phyloP scores from a whole-genome alignment of 2,888 invertebrate genomes.

The Meganola albula region DNA sequence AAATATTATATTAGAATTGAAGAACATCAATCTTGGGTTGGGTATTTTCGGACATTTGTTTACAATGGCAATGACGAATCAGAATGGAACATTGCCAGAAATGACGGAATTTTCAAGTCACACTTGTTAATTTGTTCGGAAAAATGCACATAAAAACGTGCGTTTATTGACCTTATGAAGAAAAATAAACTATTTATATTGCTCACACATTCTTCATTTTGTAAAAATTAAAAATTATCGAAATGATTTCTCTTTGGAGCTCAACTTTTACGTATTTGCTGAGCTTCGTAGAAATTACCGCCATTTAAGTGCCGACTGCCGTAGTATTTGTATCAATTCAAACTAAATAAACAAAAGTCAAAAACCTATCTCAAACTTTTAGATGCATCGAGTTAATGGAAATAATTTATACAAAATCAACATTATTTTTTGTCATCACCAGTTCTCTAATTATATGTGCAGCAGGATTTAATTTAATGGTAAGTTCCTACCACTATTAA shows the following conservation, averaged over 20 bases:
- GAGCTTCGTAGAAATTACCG: too few relatives aligned
- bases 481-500: constrained; percentile 19
- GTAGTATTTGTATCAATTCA: constrained; percentile 1
- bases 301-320: constrained; percentile 5
- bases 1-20: too few relatives aligned
- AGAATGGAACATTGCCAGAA: constrained; percentile 22
- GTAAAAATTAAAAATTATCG: too few relatives aligned
- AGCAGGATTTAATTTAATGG: constrained; percentile 48
- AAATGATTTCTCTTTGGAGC: too few relatives aligned
- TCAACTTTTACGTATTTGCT: too few relatives aligned
- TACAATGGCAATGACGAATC: constrained; percentile 13
- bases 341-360: too few relatives aligned
- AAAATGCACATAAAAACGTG: too few relatives aligned
- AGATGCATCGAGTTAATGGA: constrained; percentile 47
- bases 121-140: constrained; percentile 15
- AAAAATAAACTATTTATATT: too few relatives aligned
- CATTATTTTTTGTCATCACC: constrained; percentile 40
- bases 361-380: too few relatives aligned
- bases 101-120: constrained; percentile 9
- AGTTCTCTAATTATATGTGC: constrained; percentile 51
- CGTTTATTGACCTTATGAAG: too few relatives aligned
- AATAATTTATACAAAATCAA: constrained; percentile 39
- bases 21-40: constrained; percentile 15
- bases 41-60: constrained; percentile 11
- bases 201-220: too few relatives aligned